Base-by-base conservation (phyloP, 2,113 vertebrate genomes). In the Micromys minutus region DNA sequence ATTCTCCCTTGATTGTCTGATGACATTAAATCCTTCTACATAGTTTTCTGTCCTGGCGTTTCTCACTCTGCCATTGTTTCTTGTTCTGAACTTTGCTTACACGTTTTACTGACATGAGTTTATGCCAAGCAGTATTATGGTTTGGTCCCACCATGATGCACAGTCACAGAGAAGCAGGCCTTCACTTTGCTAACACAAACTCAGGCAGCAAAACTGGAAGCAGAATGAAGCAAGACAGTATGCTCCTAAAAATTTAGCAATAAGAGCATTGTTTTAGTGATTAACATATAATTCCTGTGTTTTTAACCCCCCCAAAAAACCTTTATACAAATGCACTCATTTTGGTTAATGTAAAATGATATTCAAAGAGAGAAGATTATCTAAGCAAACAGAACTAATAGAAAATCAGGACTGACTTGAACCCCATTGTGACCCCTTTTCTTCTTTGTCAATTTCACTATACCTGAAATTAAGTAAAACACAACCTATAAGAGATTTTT, bases 331-430 rank as follows among this genome's bases (percentile, higher is more conserved):
- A 50, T 36, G 55, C 26, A n/a, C 31, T 86, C 67, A 83, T 87
- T 90, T 75, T 26, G 34, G 93, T 79, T 80, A 61, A 67, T 63
- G 85, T 65, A 83, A 94, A 84, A 83, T 16, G 39, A 95, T 67
- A 19, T 45, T 89, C 22, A 39, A 10, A 93, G 34, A 93, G 3
- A 31, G 10, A 52, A 52, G 81, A 87, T 50, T 67, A 79, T 79
- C 67, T 24, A 29, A n/a, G 34, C 36, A n/a, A 63, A 67, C 36
- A 52, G 88, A 93, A 75, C n/a, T 65, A 75, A 81, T 71, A 87
- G n/a, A 95, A 93, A 94, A 63, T 47, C 39, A 69, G 24, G 1
- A 24, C 29, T 61, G 45, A 93, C 34, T 22, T 95, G 55, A 96
- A 75, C 65, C 10, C 34, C 39, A 85, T 69, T 52, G 29, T 19